Base-by-base conservation (phyloP, 92 coral and sea anemone species). In the Siderastrea radians region DNA sequence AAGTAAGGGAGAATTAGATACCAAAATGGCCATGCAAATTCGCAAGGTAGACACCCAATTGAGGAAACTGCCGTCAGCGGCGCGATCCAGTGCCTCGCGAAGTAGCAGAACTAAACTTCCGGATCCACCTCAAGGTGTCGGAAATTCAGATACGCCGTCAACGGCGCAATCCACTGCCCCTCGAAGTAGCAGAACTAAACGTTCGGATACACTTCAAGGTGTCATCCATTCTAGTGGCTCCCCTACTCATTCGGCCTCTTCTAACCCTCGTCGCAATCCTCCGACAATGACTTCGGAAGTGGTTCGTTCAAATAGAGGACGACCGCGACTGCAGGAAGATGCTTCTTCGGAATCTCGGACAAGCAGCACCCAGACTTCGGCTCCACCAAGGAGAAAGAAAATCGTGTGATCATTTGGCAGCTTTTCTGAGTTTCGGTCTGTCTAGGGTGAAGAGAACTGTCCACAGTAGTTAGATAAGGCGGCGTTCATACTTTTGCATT, bases 211-310 rank as follows among this genome's bases (percentile, higher is more conserved):
- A 53, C 49, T 57, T 2, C 10, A 52, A 46, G 50, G 61, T 16
- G 10, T 77, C 74, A 64, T 3, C 17, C 15, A 12, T 13, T 43
- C 53, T 53, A 49, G 16, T 0, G 68, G 54, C n/a, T 57, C 68
- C 17, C 7, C 55, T 45, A 16, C 46, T 38, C 38, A 80, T 13
- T 51, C 84, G 46, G 13, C 8, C 49, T 15, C 77, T 44, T 57
- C 85, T 8, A 69, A 82, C 16, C 77, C 86, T 45, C 86, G 70
- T 15, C 51, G 78, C 70, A 82, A 82, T 59, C 86, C 78, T 69
- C 50, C 78, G 65, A 69, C 86, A 16, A 0, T n/a, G 53, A 12
- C 1, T 57, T 57, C 53, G 52, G 77, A 71, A 47, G 58, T 47
- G 14, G 48, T 1, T 82, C 78, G 69, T 60, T 2, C 69, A 11